Evolutionary conservation across 1,140 invertebrate genomes (phyloP).

Genomic region (Teleogryllus occipitalis): DNA sequence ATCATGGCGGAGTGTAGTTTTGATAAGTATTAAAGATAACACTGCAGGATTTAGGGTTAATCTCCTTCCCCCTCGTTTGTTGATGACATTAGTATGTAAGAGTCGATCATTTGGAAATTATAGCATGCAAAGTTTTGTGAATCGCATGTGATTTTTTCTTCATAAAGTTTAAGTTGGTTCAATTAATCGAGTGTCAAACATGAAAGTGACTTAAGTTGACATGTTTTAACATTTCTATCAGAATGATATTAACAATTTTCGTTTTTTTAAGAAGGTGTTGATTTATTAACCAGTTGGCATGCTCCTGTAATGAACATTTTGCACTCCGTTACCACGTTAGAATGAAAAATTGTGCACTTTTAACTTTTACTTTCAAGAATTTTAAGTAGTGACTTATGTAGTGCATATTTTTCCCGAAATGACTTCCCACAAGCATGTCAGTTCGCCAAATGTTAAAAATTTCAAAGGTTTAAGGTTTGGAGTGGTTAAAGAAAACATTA

Average conservation of each 20-base stretch:
- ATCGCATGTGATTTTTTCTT: background rate
- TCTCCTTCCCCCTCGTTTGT: background rate
- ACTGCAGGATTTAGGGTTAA: background rate
- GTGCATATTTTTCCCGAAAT: background rate
- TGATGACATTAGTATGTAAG: conserved; percentile 5
- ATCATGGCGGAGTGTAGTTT: conserved; percentile 9
- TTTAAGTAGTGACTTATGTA: background rate
- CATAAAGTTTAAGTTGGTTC: background rate
- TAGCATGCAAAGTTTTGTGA: background rate
- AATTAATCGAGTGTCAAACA: background rate
- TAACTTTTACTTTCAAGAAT: background rate
- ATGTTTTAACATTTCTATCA: background rate
- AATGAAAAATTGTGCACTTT: background rate
- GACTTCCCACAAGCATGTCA: background rate
- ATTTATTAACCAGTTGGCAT: background rate
- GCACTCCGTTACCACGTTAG: background rate
- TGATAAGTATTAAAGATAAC: background rate
- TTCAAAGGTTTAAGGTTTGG: background rate
- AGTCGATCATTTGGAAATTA: background rate
- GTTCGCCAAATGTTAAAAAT: background rate
- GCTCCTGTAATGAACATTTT: background rate
- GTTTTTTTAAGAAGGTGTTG: background rate
- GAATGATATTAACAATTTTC: background rate
- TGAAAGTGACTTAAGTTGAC: background rate
- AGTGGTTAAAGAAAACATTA: background rate